phyloP scores from a whole-genome alignment of 2,797 vertebrate species.

The Galago senegalensis region DNA sequence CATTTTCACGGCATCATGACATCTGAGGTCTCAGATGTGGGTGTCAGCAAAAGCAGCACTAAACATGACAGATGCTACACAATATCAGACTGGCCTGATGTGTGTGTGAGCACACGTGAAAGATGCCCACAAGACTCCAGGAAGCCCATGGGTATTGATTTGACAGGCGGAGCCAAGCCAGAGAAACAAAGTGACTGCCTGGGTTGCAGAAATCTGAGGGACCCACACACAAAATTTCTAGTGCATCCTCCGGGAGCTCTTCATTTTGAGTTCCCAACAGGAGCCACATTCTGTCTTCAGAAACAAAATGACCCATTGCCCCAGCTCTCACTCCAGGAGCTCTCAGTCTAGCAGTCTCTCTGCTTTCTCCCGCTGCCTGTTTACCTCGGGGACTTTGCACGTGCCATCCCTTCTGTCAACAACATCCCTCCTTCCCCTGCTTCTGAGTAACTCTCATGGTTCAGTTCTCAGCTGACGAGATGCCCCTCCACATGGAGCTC shows the following conservation, averaged over 20 bases:
- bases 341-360: background rate
- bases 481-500: background rate
- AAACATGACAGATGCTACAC: background rate
- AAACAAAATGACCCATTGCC: rapidly evolving
- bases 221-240: background rate
- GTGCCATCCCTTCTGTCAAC: background rate
- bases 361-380: background rate
- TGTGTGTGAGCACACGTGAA: background rate
- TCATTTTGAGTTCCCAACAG: background rate
- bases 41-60: background rate
- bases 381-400: background rate
- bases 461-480: background rate
- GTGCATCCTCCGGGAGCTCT: background rate
- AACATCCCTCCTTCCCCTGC: background rate
- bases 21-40: background rate
- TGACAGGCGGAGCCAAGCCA: background rate
- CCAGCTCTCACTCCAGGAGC: background rate
- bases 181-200: background rate
- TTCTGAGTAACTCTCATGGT: background rate
- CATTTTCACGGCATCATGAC: rapidly evolving
- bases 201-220: background rate
- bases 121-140: background rate
- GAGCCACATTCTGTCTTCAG: background rate
- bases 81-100: background rate
- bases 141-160: background rate